Conservation (phyloP, 2,888 invertebrate genomes). For the Cynaeus angustus region DNA sequence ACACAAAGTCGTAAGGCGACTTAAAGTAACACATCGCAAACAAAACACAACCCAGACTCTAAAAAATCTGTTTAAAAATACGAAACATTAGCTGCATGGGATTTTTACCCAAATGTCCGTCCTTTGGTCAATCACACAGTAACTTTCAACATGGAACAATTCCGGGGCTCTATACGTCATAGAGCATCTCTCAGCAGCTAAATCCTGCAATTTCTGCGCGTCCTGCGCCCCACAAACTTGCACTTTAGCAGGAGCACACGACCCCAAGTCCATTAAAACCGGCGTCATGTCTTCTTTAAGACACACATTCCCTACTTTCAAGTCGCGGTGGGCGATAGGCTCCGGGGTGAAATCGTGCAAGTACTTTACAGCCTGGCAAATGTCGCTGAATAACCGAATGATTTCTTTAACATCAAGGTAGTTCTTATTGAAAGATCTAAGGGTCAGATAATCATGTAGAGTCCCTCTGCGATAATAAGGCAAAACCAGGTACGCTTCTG, state of each 20-base stretch:
- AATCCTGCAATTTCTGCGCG: conserved; percentile 83
- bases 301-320: conserved; percentile 90
- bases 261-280: conserved; percentile 89
- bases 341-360: conserved; percentile 84
- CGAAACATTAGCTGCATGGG: not conserved
- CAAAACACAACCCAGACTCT: conserved; percentile 90
- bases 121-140: conserved; percentile 86
- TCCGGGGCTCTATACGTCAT: conserved; percentile 94
- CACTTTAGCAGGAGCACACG: conserved; percentile 78
- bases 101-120: conserved; percentile 89
- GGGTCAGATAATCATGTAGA: conserved; percentile 80
- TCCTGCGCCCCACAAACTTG: conserved; percentile 80
- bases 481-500: conserved; percentile 82
- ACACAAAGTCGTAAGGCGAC: conserved; percentile 88
- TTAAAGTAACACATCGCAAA: conserved; percentile 90
- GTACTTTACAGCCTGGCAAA: conserved; percentile 83
- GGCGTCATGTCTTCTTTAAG: conserved; percentile 81
- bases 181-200: conserved; percentile 88
- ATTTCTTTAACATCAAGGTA: conserved; percentile 79
- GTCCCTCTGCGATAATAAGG: conserved; percentile 88
- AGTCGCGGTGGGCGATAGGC: conserved; percentile 86
- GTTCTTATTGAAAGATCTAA: conserved; percentile 75
- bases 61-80: conserved; percentile 57
- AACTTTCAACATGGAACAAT: conserved; percentile 88
- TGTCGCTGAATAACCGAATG: conserved; percentile 80